phyloP scores from a whole-genome alignment of 1,140 invertebrate species.

The Colletes latitarsis region DNA sequence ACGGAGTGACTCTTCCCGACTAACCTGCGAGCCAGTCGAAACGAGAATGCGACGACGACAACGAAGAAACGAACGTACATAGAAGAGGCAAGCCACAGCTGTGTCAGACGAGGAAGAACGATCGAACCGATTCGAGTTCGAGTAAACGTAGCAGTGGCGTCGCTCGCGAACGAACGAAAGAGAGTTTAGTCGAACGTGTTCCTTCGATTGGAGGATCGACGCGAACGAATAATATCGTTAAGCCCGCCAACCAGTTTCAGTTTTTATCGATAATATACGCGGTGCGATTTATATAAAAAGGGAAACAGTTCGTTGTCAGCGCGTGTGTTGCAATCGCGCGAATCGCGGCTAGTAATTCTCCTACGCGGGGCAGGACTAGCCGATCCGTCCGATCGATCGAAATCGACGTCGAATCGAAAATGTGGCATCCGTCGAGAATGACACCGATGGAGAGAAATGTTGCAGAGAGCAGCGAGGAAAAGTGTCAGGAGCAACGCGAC shows the following conservation, averaged over 20 bases:
- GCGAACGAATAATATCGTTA: slow-evolving; percentile 17
- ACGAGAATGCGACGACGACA: slow-evolving; percentile 37
- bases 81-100: slow-evolving; percentile 20
- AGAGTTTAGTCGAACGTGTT: slow-evolving; percentile 22
- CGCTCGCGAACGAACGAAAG: slow-evolving; percentile 40
- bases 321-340: neutral
- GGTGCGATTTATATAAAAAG: neutral
- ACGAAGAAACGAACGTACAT: slow-evolving; percentile 27
- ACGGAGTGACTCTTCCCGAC: neutral
- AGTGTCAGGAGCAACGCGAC: slow-evolving; percentile 38
- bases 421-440: slow-evolving; percentile 59
- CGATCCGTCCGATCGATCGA: neutral
- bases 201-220: neutral
- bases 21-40: neutral
- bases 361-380: neutral
- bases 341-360: neutral
- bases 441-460: slow-evolving; percentile 58
- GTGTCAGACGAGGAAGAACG: slow-evolving; percentile 25
- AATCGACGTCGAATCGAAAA: slow-evolving; percentile 44
- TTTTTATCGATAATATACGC: neutral
- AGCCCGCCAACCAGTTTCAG: neutral
- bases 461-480: slow-evolving; percentile 50
- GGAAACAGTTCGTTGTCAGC: neutral
- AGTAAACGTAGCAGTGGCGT: slow-evolving; percentile 35
- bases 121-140: slow-evolving; percentile 17